These are phyloP conservation scores for Tinamus major DNA, from an alignment of 2,797 vertebrate genomes.

Conservation along the genomic window DNA sequence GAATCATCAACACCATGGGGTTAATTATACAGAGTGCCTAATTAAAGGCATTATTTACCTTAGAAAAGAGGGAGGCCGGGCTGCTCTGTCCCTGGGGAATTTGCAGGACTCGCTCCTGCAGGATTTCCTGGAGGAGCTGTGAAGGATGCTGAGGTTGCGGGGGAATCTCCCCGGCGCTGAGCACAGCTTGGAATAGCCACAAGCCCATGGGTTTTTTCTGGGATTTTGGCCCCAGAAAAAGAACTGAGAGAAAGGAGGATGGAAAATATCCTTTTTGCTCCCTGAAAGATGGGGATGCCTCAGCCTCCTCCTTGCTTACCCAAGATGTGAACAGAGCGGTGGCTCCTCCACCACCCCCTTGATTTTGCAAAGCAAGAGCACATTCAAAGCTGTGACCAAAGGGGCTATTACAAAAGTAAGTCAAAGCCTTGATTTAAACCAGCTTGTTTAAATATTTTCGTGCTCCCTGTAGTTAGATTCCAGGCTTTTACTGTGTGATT, in stretches of 20 bases:
- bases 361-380: background rate
- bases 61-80: constrained; percentile 53
- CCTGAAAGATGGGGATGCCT: background rate
- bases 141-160: background rate
- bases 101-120: background rate
- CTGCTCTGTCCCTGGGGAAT: background rate
- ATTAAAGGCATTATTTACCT: constrained; percentile 78
- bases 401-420: constrained; percentile 1
- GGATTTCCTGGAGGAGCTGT: background rate
- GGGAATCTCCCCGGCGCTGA: background rate
- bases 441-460: constrained; percentile 44
- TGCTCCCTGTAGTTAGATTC: constrained; percentile 1
- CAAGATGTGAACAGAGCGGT: accelerated
- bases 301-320: accelerated
- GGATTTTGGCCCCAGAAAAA: background rate
- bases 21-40: constrained; percentile 75
- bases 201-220: background rate
- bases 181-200: too few species aligned
- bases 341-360: background rate
- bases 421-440: constrained; percentile 47
- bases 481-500: constrained; percentile 31
- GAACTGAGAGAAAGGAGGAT: background rate
- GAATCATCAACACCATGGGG: constrained; percentile 62
- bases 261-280: background rate
- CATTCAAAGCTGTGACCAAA: background rate